A percentile compares a stretch with the other conserved stretches of the same genome.
These are phyloP conservation scores for Mus minutoides DNA, from an alignment of 2,797 vertebrate species.

Conservation along the genomic window DNA sequence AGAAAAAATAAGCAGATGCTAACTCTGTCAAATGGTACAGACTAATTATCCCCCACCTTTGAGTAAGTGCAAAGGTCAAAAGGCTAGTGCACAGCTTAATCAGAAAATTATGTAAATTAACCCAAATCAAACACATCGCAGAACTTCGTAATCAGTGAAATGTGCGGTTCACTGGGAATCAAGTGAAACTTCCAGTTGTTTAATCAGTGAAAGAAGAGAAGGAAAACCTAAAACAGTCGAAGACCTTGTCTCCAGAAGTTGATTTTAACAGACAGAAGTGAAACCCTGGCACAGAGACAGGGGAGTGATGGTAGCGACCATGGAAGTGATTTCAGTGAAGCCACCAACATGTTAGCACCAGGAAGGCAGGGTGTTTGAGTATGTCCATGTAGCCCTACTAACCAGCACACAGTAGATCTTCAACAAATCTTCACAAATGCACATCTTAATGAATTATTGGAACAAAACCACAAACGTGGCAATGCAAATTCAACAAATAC, in stretches of 20 bases:
- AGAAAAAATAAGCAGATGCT: slow-evolving; percentile 51
- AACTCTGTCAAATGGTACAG: slow-evolving; percentile 59
- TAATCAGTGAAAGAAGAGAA: slow-evolving; percentile 27
- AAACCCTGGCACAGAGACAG: background rate
- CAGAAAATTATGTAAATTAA: slow-evolving; percentile 80
- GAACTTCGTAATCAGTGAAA: slow-evolving; percentile 69
- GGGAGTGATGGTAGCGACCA: background rate
- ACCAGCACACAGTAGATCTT: background rate
- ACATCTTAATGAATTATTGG: background rate
- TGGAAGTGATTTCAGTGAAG: background rate
- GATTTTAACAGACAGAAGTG: slow-evolving; percentile 13
- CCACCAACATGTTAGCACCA: background rate
- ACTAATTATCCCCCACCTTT: slow-evolving; percentile 73
- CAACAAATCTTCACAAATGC: background rate
- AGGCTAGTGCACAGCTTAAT: slow-evolving; percentile 79
- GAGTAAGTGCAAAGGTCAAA: slow-evolving; percentile 78
- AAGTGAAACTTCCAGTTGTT: slow-evolving; percentile 46
- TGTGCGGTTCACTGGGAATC: slow-evolving; percentile 55
- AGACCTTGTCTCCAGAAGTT: background rate
- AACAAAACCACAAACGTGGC: background rate
- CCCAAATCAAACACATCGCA: slow-evolving; percentile 68
- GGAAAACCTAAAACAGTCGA: background rate
- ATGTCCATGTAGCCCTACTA: background rate
- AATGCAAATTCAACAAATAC: background rate
- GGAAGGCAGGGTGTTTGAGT: background rate